phyloP scores from a whole-genome alignment of 53 echinoderm and acorn worm species.

The Stichopus horrens region DNA sequence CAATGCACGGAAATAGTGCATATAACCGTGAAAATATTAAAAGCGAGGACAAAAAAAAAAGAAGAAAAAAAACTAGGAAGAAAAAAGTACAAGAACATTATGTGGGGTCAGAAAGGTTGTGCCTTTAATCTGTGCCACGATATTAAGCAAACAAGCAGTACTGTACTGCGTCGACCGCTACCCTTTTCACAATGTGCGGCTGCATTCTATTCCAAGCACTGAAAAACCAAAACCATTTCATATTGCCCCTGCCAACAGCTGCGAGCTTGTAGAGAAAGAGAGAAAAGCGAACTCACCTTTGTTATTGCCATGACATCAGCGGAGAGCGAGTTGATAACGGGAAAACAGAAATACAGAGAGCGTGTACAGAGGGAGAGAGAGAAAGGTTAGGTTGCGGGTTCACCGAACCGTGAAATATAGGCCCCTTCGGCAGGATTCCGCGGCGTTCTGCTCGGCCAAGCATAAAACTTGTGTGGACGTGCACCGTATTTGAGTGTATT shows the following conservation, averaged over 20 bases:
- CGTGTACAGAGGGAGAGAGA: background rate
- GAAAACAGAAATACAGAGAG: slow-evolving; percentile 28
- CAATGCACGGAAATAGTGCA: slow-evolving; percentile 37
- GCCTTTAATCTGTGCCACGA: slow-evolving; percentile 16
- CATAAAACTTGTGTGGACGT: slow-evolving; percentile 49
- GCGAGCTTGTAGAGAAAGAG: background rate
- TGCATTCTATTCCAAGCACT: background rate
- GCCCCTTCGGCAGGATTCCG: slow-evolving; percentile 49
- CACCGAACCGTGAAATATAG: slow-evolving; percentile 50
- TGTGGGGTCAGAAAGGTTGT: slow-evolving; percentile 26
- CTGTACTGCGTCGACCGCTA: background rate
- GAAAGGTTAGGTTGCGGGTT: slow-evolving; percentile 49
- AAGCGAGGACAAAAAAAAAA: slow-evolving; percentile 17
- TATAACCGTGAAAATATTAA: slow-evolving; percentile 42
- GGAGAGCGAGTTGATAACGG: slow-evolving; percentile 28
- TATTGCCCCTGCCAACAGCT: slow-evolving; percentile 22
- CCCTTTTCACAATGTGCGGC: background rate
- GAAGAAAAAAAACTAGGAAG: background rate
- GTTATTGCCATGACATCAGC: slow-evolving; percentile 41
- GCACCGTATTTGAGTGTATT: slow-evolving; percentile 43
- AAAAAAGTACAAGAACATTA: slow-evolving; percentile 38
- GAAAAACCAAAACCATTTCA: background rate
- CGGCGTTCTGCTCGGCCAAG: slow-evolving; percentile 45
- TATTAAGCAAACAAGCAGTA: slow-evolving; percentile 34
- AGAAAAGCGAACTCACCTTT: slow-evolving; percentile 23